Percentiles rank a stretch among this genome's conserved stretches.
Evolutionary conservation across 2,113 vertebrate species (phyloP).

Genomic region (Ciconia stormi): DNA sequence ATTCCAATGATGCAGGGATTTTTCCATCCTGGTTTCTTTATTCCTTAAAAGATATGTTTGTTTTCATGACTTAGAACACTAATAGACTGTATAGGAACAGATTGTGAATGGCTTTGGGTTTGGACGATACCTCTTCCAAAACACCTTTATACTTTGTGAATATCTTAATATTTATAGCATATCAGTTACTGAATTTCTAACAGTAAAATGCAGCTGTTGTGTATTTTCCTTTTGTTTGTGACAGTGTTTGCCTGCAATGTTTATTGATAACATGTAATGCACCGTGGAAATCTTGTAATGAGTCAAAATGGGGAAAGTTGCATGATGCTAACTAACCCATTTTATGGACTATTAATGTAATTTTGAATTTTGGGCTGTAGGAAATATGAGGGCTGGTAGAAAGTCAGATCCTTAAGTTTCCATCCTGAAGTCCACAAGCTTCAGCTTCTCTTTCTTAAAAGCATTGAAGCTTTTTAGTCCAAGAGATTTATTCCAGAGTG

Average conservation of each 20-base stretch:
- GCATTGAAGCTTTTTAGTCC: neutral
- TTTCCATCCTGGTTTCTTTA: neutral
- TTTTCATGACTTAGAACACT: neutral
- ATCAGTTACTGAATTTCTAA: neutral
- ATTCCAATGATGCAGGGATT: fast-evolving
- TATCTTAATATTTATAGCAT: neutral
- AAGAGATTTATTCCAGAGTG: neutral
- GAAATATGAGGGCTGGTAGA: neutral
- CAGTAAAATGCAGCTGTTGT: neutral
- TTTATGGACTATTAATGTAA: neutral
- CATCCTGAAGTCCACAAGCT: neutral
- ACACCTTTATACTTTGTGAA: neutral
- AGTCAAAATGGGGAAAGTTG: neutral
- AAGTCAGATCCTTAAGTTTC: neutral
- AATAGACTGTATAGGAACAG: neutral
- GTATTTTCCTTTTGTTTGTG: neutral
- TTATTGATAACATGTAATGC: neutral
- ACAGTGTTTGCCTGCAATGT: neutral
- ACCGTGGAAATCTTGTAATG: neutral
- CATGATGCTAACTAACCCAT: neutral
- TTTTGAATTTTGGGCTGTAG: neutral
- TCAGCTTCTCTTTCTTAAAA: neutral
- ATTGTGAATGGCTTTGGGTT: neutral
- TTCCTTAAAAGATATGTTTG: neutral
- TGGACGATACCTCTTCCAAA: neutral